Conservation (phyloP, 1,140 invertebrate species). For the Mylabris phalerata region DNA sequence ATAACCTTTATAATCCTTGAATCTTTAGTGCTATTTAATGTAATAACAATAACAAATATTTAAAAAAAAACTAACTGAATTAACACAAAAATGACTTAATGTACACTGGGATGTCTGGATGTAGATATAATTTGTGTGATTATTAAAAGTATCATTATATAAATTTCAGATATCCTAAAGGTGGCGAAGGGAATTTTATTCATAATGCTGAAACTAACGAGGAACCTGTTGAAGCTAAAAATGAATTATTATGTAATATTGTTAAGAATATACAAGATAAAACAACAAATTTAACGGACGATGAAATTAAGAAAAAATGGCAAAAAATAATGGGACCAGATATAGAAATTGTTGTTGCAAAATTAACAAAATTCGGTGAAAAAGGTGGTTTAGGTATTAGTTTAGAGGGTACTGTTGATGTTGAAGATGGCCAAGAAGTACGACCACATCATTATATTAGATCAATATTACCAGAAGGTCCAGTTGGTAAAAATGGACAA, state of each 20-base stretch:
- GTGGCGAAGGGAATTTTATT: constrained; percentile 31
- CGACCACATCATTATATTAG: constrained; percentile 90
- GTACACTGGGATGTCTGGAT: constrained; percentile 26
- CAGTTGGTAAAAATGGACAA: constrained; percentile 80
- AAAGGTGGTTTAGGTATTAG: constrained; percentile 91
- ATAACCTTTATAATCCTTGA: constrained; percentile 19
- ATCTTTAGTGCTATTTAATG: constrained; percentile 3
- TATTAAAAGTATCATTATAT: constrained; percentile 30
- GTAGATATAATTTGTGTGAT: constrained; percentile 14
- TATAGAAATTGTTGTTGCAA: constrained; percentile 82
- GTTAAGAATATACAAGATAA: constrained; percentile 38
- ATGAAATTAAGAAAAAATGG: constrained; percentile 78
- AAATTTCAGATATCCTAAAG: constrained; percentile 39
- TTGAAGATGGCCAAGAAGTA: constrained; percentile 85
- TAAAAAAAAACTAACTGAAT: not conserved
- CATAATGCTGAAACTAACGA: constrained; percentile 10
- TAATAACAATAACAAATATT: constrained; percentile 14
- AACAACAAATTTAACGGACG: constrained; percentile 63
- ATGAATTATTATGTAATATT: constrained; percentile 15
- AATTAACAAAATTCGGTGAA: constrained; percentile 77
- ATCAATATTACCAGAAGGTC: constrained; percentile 88
- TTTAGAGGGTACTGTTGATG: constrained; percentile 92
- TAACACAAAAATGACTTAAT: constrained; percentile 15
- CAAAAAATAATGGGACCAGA: constrained; percentile 73
- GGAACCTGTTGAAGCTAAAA: constrained; percentile 26